Evolutionary conservation across 2,797 vertebrate species (phyloP).

Genomic region (Gallinago stenura): DNA sequence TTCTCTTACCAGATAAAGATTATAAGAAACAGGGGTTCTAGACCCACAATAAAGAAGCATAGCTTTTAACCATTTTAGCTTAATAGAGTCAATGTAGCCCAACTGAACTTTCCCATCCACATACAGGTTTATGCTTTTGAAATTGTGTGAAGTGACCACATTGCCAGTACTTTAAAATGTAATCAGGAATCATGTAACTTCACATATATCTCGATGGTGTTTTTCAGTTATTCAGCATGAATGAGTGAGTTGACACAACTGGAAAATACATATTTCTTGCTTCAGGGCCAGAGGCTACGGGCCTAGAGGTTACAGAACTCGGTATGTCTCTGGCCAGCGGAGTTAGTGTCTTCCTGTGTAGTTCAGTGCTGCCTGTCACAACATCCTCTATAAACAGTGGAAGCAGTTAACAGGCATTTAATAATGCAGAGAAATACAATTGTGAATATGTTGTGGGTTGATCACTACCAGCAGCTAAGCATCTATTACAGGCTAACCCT

Average conservation of each 20-base stretch:
- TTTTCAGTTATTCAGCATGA: not conserved
- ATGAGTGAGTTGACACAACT: not conserved
- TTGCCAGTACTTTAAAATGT: not conserved
- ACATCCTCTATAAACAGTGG: not conserved
- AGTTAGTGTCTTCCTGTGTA: not conserved
- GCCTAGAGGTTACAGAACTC: not conserved
- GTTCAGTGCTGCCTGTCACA: not conserved
- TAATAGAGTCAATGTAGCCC: not conserved
- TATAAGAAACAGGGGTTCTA: not conserved
- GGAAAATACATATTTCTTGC: not conserved
- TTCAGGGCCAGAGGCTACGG: not conserved
- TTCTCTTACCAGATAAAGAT: not conserved
- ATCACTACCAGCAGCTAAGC: not conserved
- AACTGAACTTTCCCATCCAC: not conserved
- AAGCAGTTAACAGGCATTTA: not conserved
- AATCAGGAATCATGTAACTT: not conserved
- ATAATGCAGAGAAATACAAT: not conserved
- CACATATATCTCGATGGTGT: not conserved
- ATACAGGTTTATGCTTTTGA: not conserved
- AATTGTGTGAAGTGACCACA: not conserved
- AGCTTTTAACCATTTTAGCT: not conserved
- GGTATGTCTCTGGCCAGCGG: not conserved
- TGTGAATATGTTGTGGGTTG: not conserved
- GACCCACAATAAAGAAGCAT: not conserved
- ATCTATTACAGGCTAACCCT: not conserved